Evolutionary conservation across 1,140 invertebrate species (phyloP), one percentile per base, ranked within the genome.

Genomic region (Pygmarrhopalites habei): DNA sequence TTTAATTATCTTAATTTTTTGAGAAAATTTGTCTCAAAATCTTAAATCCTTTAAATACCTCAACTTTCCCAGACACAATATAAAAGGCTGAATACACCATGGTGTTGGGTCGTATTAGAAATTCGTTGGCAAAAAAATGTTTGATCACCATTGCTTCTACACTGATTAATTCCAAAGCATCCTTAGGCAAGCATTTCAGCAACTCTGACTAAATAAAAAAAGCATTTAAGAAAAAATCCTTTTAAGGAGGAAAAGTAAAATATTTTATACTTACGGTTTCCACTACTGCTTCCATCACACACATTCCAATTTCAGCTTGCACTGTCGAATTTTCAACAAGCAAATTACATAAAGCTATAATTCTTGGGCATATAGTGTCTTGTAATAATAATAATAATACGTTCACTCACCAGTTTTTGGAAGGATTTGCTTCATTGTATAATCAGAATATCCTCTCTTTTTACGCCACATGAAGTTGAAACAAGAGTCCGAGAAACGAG

Each of bases 191-290:
- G 12, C 4, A 17, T 56, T 26, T 4, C 10, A 62, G 41, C 25
- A 62, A 41, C 29, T 62, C 60, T 5, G 60, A 62, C 60, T 62
- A 25, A 25, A 62, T n/a, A n/a, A n/a, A n/a, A 62, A n/a, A 29
- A 55, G 12, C 26, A 62, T 17, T 14, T 39, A 44, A 41, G 14
- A 26, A 10, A 32, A 21, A n/a, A n/a, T n/a, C n/a, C n/a, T n/a
- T n/a, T n/a, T n/a, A n/a, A n/a, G n/a, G n/a, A n/a, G n/a, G n/a
- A n/a, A n/a, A n/a, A n/a, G 7, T 49, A 49, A 7, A 14, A 49
- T 49, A 49, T 25, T 52, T 30, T 12, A 29, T 28, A 23, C 30
- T 43, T 44, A 62, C 60, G 12, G 14, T 29, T 15, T 63, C 29
- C 21, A 63, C n/a, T 44, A 63, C 47, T 30, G 61, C 53, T 12